Evolutionary conservation across 2,113 vertebrate genomes (phyloP).

Genomic region (Murina feae): DNA sequence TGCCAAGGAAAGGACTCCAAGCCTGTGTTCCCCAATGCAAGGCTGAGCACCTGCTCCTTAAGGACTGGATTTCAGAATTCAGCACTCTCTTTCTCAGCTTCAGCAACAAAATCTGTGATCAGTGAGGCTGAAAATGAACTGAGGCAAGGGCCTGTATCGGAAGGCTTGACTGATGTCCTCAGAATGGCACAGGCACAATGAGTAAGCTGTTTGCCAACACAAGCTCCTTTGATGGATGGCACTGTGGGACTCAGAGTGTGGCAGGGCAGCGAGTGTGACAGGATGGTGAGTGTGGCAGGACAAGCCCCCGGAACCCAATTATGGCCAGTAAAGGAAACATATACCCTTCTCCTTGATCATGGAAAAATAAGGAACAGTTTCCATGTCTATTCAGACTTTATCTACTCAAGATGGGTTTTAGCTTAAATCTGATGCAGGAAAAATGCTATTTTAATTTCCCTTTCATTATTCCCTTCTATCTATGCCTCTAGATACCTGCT

Average conservation of each 20-base stretch:
- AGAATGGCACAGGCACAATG: conserved; percentile 38
- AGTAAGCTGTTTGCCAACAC: conserved; percentile 45
- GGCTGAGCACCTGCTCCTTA: conserved; percentile 17
- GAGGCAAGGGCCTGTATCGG: not conserved
- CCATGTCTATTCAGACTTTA: conserved; percentile 27
- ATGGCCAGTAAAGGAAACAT: not conserved
- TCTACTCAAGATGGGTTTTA: not conserved
- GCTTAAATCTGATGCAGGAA: not conserved
- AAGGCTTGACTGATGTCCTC: conserved; percentile 16
- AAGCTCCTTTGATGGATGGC: conserved; percentile 16
- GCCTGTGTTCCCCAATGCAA: not conserved
- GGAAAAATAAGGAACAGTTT: conserved; percentile 41
- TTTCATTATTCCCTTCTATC: not conserved
- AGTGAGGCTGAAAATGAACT: conserved; percentile 58
- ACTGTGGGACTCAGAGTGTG: not conserved
- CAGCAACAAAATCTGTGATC: conserved; percentile 24
- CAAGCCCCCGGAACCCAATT: not conserved
- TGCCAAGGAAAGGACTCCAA: conserved; percentile 42
- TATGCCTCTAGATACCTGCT: not conserved
- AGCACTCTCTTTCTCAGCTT: conserved; percentile 19
- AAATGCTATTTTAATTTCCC: not conserved
- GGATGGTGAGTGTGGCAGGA: not conserved
- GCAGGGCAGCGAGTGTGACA: not conserved
- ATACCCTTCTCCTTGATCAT: not conserved
- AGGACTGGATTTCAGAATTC: not conserved